Conservation (phyloP, 2,797 vertebrate species). For the Bovichtus variegatus region DNA sequence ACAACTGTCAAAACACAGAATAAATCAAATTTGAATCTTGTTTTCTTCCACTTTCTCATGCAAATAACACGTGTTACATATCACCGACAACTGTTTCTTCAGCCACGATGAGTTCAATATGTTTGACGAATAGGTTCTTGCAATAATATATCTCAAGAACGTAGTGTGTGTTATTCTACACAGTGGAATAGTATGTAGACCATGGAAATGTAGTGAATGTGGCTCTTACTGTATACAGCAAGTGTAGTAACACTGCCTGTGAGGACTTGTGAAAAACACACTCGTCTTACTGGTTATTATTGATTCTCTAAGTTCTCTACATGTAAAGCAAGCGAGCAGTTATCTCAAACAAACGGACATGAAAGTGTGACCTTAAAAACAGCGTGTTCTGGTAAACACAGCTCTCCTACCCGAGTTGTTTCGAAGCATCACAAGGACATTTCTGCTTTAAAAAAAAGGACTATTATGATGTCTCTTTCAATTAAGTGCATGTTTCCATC, state of each 20-base stretch:
- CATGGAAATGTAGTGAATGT: background rate
- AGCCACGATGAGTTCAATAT: background rate
- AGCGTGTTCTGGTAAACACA: slow-evolving; percentile 32
- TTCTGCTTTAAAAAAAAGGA: slow-evolving; percentile 26
- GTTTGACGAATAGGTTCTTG: slow-evolving; percentile 6
- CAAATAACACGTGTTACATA: slow-evolving; percentile 4
- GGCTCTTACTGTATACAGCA: background rate
- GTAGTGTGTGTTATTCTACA: slow-evolving; percentile 4
- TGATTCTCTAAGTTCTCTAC: slow-evolving; percentile 13
- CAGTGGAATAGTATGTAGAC: background rate
- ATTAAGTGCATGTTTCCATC: slow-evolving; percentile 62
- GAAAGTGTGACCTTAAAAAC: slow-evolving; percentile 51
- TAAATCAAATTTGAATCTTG: slow-evolving; percentile 28
- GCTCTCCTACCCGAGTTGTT: slow-evolving; percentile 21
- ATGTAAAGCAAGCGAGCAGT: slow-evolving; percentile 36
- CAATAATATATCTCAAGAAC: background rate
- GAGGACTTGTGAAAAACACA: slow-evolving; percentile 13
- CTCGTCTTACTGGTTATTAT: slow-evolving; percentile 1
- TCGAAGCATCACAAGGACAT: slow-evolving; percentile 53
- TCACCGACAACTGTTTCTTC: background rate
- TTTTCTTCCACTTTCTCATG: slow-evolving; percentile 13
- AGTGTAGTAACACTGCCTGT: slow-evolving; percentile 1
- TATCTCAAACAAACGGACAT: slow-evolving; percentile 34
- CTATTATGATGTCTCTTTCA: slow-evolving; percentile 61
- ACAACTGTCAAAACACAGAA: slow-evolving; percentile 46